These are phyloP conservation scores for Cnemophilus loriae DNA, from an alignment of 2,113 vertebrate species.

Conservation along the genomic window DNA sequence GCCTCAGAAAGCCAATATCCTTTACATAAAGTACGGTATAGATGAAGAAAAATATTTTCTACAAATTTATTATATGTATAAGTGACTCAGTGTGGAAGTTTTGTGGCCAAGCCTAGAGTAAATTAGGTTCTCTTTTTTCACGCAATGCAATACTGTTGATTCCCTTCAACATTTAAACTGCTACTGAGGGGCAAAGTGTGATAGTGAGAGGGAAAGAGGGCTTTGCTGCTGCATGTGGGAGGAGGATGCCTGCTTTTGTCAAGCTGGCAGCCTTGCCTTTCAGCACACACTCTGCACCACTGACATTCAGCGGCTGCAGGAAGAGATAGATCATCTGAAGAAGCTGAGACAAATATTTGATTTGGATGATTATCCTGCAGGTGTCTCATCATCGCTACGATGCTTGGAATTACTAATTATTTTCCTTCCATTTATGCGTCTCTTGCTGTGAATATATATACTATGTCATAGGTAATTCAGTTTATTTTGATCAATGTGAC, in stretches of 20 bases:
- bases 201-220: not conserved
- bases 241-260: not conserved
- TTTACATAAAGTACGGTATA: not conserved
- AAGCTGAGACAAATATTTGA: constrained; percentile 75
- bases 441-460: constrained; percentile 33
- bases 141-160: not conserved
- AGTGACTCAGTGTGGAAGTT: not conserved
- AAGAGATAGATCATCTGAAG: constrained; percentile 64
- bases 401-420: constrained; percentile 69
- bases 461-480: not conserved
- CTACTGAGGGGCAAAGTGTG: not conserved
- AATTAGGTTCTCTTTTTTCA: not conserved
- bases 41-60: not conserved
- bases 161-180: not conserved
- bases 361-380: constrained; percentile 77
- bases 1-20: not conserved
- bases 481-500: constrained; percentile 21
- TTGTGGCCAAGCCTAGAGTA: not conserved
- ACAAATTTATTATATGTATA: not conserved
- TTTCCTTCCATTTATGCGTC: constrained; percentile 37
- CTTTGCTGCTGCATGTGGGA: not conserved
- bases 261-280: constrained; percentile 19
- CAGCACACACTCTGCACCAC: not conserved
- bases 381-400: constrained; percentile 67
- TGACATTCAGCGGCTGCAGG: constrained; percentile 57